Base-by-base conservation (phyloP, 2,888 invertebrate species). In the Scaptomyza parva region DNA sequence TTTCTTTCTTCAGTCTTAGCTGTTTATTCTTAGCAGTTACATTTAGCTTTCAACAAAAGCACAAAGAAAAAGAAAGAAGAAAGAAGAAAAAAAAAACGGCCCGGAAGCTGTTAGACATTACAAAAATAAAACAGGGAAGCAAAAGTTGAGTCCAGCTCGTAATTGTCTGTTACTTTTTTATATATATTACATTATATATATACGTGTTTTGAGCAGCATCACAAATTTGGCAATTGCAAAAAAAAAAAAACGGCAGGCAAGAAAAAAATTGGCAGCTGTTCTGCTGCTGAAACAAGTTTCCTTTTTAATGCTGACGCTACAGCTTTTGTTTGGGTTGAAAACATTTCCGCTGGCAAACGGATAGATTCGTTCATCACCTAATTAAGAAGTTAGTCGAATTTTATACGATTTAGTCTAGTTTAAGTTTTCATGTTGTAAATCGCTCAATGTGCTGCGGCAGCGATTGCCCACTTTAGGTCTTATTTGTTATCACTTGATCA, bases 121-220 rank as follows among this genome's bases (percentile, higher is more conserved):
- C 75, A 43, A 80, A 80, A 84, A 84, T 86, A 81, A 71, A 75
- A 86, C 81, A 44, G 59, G 81, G 81, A 81, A 86, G 72, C 48
- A 37, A 44, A 44, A 58, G 45, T 44, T 59, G 57, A 52, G 66
- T 50, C 65, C 82, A 71, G 66, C 65, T 58, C 33, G 69, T 53
- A 57, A 45, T 58, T 70, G 40, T 43, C 9, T 35, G 17, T 54
- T 44, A 59, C 43, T 35, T 41, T 17, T 18, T 52, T 26, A 33
- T 41, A 35, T 41, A 44, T 18, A 35, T 3, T n/a, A 11, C 41
- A 35, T 14, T 24, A 44, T 7, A 43, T 33, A 33, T 24, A 28
- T 50, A 37, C 41, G 20, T 45, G 35, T 55, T 52, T 41, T 55
- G 14, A 52, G 11, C 55, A 54, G 50, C 60, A 40, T 18, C 41